Conservation (phyloP, 2,113 vertebrate genomes). For the Tetraodon nigroviridis region DNA sequence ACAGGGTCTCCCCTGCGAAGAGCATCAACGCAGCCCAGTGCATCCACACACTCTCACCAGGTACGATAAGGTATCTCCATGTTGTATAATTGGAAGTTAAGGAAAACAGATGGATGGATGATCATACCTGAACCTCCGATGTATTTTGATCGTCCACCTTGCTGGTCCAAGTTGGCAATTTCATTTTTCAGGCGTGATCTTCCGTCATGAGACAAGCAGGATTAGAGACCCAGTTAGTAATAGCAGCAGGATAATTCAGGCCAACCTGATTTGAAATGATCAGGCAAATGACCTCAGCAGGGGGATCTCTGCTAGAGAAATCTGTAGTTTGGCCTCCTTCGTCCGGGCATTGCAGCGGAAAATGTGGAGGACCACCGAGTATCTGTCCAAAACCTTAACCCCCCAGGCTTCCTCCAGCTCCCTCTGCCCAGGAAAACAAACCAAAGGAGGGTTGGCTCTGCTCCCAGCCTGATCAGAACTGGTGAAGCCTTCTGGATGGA, state of each 20-base stretch:
- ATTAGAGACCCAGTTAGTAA: neutral
- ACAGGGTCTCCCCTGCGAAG: constrained; percentile 80
- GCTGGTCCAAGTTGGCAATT: constrained; percentile 72
- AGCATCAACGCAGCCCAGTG: neutral
- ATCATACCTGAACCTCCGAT: constrained; percentile 89
- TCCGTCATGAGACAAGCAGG: neutral
- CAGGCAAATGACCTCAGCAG: constrained; percentile 76
- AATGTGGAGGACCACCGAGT: constrained; percentile 87
- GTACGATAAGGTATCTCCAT: too few species aligned
- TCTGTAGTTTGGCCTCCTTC: constrained; percentile 87
- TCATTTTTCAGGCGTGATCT: constrained; percentile 82
- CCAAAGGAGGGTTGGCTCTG: too few species aligned
- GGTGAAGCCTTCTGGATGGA: too few species aligned
- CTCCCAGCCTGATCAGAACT: too few species aligned
- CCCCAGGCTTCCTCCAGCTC: constrained; percentile 86
- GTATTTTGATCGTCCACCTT: constrained; percentile 80
- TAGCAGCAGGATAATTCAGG: neutral
- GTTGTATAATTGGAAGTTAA: too few species aligned
- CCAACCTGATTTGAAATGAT: neutral
- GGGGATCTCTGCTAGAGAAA: constrained; percentile 90
- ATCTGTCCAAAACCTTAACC: constrained; percentile 85
- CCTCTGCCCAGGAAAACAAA: constrained; percentile 77
- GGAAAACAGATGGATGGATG: too few species aligned
- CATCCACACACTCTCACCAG: neutral
- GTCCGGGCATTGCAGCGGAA: constrained; percentile 87